Evolutionary conservation across 2,888 invertebrate genomes (phyloP).

Genomic region (Tinea pellionella): DNA sequence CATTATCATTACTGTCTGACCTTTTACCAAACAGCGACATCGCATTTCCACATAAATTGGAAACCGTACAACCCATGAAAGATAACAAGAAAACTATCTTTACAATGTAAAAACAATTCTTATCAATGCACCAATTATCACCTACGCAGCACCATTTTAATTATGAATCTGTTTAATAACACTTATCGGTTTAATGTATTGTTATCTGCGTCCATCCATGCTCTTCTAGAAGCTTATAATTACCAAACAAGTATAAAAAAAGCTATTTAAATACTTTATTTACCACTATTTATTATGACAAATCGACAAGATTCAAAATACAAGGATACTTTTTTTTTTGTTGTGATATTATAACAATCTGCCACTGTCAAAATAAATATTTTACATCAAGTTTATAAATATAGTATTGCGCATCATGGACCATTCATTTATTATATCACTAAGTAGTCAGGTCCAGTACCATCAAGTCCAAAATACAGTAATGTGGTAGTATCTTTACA

Average conservation of each 20-base stretch:
- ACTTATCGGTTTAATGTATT: background rate
- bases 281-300: background rate
- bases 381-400: too few relatives aligned
- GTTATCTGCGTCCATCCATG: background rate
- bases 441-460: too few relatives aligned
- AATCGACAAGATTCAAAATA: background rate
- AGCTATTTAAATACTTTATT: background rate
- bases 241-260: background rate
- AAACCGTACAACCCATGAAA: slow-evolving; percentile 62
- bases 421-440: too few relatives aligned
- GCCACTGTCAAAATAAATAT: too few relatives aligned
- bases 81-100: background rate
- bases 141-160: slow-evolving; percentile 2
- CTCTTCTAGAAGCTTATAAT: background rate
- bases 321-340: background rate
- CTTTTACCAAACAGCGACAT: slow-evolving; percentile 57
- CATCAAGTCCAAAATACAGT: too few relatives aligned
- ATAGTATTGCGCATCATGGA: too few relatives aligned
- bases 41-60: slow-evolving; percentile 44
- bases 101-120: slow-evolving; percentile 15
- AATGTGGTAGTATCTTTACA: too few relatives aligned
- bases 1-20: slow-evolving; percentile 30
- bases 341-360: too few relatives aligned
- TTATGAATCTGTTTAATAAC: background rate
- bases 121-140: background rate